Conservation (phyloP, 2,888 invertebrate genomes). For the Synergus laeviventris region DNA sequence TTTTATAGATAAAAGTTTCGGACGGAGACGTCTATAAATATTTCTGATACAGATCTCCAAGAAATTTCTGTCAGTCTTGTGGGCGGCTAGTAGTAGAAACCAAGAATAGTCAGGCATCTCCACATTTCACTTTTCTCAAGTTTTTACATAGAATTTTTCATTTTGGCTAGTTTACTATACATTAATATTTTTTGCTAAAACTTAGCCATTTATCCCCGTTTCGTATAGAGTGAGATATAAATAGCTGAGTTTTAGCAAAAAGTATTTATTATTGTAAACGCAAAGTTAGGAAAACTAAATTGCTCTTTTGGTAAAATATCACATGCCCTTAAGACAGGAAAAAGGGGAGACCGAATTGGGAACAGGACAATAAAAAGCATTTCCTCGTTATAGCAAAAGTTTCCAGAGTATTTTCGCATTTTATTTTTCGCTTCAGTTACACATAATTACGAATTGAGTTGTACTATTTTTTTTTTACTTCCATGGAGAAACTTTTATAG, state of each 20-base stretch:
- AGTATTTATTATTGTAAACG: too few relatives aligned
- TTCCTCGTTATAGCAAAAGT: slow-evolving; percentile 7
- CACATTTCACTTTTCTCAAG: background rate
- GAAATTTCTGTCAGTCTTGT: background rate
- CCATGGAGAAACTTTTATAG: too few relatives aligned
- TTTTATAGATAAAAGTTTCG: background rate
- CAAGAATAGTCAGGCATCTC: background rate
- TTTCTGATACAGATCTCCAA: background rate
- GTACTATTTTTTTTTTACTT: background rate
- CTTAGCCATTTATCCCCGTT: too few relatives aligned
- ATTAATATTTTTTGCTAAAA: too few relatives aligned
- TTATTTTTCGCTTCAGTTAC: background rate
- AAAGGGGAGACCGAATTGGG: background rate
- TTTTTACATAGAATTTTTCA: background rate
- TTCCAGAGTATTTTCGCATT: slow-evolving; percentile 1
- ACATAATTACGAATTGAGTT: background rate
- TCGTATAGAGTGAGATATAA: too few relatives aligned
- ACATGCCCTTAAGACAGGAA: background rate
- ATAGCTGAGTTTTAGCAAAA: too few relatives aligned
- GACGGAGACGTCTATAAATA: background rate
- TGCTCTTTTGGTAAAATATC: too few relatives aligned
- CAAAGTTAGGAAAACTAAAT: too few relatives aligned
- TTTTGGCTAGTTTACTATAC: background rate
- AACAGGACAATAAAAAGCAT: slow-evolving; percentile 13
- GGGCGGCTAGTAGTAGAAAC: background rate